These are phyloP conservation scores for Podarcis siculus DNA, from an alignment of 2,797 vertebrate species.

Conservation along the genomic window DNA sequence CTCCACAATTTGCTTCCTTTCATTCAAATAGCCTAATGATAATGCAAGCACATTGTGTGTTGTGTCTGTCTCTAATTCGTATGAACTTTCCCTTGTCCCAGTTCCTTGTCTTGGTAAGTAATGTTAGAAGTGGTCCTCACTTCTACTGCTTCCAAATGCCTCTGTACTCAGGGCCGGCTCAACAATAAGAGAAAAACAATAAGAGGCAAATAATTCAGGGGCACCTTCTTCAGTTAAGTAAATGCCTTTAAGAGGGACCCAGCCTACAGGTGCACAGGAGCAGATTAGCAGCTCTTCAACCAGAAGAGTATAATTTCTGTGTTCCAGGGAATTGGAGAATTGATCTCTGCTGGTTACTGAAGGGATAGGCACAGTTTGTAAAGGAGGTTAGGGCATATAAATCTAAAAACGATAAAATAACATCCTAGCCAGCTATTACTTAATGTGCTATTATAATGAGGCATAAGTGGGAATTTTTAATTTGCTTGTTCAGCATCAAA, in stretches of 20 bases:
- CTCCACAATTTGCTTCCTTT: constrained; percentile 58
- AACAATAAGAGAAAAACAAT: not conserved
- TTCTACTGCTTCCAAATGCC: constrained; percentile 27
- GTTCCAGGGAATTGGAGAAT: not conserved
- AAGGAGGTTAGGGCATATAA: not conserved
- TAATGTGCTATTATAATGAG: not conserved
- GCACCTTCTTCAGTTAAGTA: not conserved
- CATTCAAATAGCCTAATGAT: constrained; percentile 59
- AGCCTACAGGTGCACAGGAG: not conserved
- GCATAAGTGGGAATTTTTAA: not conserved
- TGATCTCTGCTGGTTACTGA: not conserved
- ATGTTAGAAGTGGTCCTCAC: constrained; percentile 33
- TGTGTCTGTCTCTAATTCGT: constrained; percentile 59
- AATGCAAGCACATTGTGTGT: constrained; percentile 57
- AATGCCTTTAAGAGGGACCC: no score
- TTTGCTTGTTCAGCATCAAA: not conserved
- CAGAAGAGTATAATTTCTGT: not conserved
- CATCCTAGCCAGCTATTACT: no score
- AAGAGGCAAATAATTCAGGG: not conserved
- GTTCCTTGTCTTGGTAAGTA: constrained; percentile 73
- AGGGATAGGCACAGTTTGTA: not conserved
- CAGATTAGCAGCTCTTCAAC: not conserved
- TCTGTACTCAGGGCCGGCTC: constrained; percentile 13
- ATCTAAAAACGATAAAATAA: not conserved
- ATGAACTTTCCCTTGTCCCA: constrained; percentile 66